Evolutionary conservation across 1,140 invertebrate species (phyloP), one percentile per base, ranked within the genome.

Genomic region (Anastrepha ludens): DNA sequence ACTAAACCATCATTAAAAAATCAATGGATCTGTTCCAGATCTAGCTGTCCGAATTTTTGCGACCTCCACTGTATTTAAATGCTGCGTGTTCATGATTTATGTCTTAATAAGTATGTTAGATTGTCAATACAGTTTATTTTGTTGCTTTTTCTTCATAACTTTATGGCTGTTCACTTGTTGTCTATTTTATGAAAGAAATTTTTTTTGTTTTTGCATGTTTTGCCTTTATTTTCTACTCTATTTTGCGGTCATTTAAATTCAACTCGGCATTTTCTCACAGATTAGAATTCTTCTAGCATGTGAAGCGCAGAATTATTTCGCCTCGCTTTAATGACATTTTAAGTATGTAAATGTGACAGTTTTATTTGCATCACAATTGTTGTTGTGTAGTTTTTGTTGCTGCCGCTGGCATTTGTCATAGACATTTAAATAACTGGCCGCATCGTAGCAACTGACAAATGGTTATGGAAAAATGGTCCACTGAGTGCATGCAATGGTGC

Each of bases 291-390:
- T 58, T 47, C 13, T 81, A 50, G 64, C 17, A 29, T 81, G 47
- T 55, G 44, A 55, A 17, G n/a, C 6, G 55, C 17, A 55, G 6
- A 55, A 17, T 20, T 81, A 50, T 9, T 20, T n/a, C 13, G 47
- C 17, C n/a, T 13, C 29, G 67, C 20, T 50, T 55, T 81, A 81
- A 50, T 81, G 74, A 81, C 74, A 81, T 55, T 55, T 81, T 55
- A 81, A 81, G 47, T 81, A n/a, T 55, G 47, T 81, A 81, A 81
- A 81, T 81, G 47, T 81, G 74, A 81, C 74, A 81, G 74, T 74
- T 74, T 74, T 74, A 74, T 74, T 74, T 74, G 41, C 50, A 29
- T 81, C 7, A 29, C 47, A 50, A 55, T 17, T 55, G 74, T n/a
- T 29, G 17, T 20, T 78, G 15, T 41, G 39, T 55, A 7, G 39